Base-by-base conservation (phyloP, 2,797 vertebrate species). In the Meriones psammophilus region DNA sequence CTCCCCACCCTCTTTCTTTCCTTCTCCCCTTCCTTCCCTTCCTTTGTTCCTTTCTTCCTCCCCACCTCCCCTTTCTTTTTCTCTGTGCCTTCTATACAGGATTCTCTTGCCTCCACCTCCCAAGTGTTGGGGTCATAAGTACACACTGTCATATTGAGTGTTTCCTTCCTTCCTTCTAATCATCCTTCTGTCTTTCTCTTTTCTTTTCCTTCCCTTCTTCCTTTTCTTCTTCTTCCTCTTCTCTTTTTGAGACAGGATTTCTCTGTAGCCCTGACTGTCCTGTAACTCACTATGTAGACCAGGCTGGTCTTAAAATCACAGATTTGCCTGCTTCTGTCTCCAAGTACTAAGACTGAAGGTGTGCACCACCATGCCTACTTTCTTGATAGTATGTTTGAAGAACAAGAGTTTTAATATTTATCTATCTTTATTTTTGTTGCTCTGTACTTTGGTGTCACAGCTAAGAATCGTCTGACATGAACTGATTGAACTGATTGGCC, bases 151-250 rank as follows among this genome's bases (percentile, higher is more conserved):
- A 10, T 50, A 50, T 50, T 50, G 50, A 50, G 50, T 50, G 50
- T 50, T 50, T 78, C 46, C 10, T 20, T 30, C 18, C 18, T 10
- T 28, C 17, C 9, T 20, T 56, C 30, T 50, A 50, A 8, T 50
- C 50, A 50, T 50, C 50, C 50, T 50, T 50, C 50, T 50, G 50
- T 50, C 50, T 50, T 50, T 50, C 50, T 50, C 18, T 10, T n/a
- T 39, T n/a, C 5, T 36, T 26, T 39, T 18, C 69, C 18, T 20
- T 3, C 0, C 18, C 36, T 20, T 36, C 8, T 14, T 46, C 7
- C 1, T 0, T 30, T 2, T 14, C 14, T 3, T 14, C 3, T 54
- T 33, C 46, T 2, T 78, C 8, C 17, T 3, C 8, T 78, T 8
- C 28, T 71, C 50, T 50, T 50, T 50, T 50, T 50, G 50, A 50